Base-by-base conservation (phyloP, 1,140 invertebrate genomes). In the Lordiphosa clarofinis region DNA sequence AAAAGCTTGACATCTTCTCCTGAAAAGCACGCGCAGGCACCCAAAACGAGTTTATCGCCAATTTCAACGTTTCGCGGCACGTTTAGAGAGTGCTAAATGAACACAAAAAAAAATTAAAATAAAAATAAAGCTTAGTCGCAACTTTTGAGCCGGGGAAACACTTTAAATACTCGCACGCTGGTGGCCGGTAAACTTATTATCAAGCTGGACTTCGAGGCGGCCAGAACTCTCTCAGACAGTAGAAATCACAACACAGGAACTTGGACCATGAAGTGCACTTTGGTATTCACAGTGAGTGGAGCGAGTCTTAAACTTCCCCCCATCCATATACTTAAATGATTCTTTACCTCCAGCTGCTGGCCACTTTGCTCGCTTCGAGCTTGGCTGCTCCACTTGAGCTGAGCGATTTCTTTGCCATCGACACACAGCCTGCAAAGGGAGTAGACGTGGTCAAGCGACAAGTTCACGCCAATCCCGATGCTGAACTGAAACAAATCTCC, bases 361-460 rank as follows among this genome's bases (percentile, higher is more conserved):
- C 63, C 3, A 62, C 40, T 24, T 42, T 52, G 12, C 33, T 47
- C 7, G 61, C 56, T 35, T 43, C 47, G 10, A 43, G 60, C 11
- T 37, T 50, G 24, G 72, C 69, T 1, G 79, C 70, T 0, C 79
- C 79, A 24, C 56, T 86, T 3, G 47, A 74, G n/a, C 49, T 86
- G 9, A 54, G 49, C 35, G 71, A 71, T 12, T 44, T 86, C 13
- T 72, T 81, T 15, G 53, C 49, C 31, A 24, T 11, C 8, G 52
- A 46, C 4, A 44, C 49, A 1, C 60, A 56, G 46, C 58, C 60
- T 5, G n/a, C 59, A 11, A 39, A 59, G 3, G 55, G 71, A 12
- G 64, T 58, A 63, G 65, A 75, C 24, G 64, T 84, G 28, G 76
- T 86, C 12, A 88, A 88, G 49, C 76, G 86, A 4, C 76, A 86